phyloP scores from a whole-genome alignment of 2,888 invertebrate species.

The Melinaea menophilus region DNA sequence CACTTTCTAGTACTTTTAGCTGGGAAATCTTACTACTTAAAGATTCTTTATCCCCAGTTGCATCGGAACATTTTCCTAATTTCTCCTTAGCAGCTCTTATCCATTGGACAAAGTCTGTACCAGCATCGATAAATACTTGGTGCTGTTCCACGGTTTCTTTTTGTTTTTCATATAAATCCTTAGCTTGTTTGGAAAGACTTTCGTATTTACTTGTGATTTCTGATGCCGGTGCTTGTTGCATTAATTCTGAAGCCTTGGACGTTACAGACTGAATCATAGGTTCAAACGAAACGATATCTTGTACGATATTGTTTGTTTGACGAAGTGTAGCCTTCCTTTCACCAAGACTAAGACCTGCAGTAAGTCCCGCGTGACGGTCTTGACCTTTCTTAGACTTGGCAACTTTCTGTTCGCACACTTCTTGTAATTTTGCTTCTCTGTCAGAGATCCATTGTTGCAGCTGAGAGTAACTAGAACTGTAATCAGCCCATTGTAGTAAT shows the following conservation, averaged over 20 bases:
- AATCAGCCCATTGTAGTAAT: constrained; percentile 96
- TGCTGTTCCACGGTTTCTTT: constrained; percentile 94
- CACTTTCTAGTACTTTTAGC: constrained; percentile 89
- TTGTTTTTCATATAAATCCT: constrained; percentile 92
- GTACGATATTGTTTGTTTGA: constrained; percentile 95
- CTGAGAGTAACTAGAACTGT: constrained; percentile 94
- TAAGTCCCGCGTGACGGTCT: constrained; percentile 81
- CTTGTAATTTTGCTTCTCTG: constrained; percentile 93
- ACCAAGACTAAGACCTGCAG: constrained; percentile 86
- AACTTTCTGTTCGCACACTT: constrained; percentile 91
- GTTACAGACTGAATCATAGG: constrained; percentile 98
- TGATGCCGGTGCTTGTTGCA: constrained; percentile 93
- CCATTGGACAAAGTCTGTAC: constrained; percentile 95
- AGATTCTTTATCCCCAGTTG: constrained; percentile 93
- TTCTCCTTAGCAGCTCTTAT: constrained; percentile 93
- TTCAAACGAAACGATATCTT: constrained; percentile 97
- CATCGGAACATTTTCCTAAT: constrained; percentile 93
- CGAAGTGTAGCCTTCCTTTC: constrained; percentile 93
- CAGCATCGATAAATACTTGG: constrained; percentile 94
- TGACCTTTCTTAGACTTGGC: constrained; percentile 87
- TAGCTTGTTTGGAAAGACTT: constrained; percentile 92
- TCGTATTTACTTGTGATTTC: constrained; percentile 96
- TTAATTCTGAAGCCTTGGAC: constrained; percentile 94
- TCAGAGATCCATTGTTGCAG: constrained; percentile 96
- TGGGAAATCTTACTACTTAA: constrained; percentile 91